Percentiles rank a stretch among this genome's conserved stretches.
Conservation (phyloP, 2,888 invertebrate species). For the Spialia ferax region DNA sequence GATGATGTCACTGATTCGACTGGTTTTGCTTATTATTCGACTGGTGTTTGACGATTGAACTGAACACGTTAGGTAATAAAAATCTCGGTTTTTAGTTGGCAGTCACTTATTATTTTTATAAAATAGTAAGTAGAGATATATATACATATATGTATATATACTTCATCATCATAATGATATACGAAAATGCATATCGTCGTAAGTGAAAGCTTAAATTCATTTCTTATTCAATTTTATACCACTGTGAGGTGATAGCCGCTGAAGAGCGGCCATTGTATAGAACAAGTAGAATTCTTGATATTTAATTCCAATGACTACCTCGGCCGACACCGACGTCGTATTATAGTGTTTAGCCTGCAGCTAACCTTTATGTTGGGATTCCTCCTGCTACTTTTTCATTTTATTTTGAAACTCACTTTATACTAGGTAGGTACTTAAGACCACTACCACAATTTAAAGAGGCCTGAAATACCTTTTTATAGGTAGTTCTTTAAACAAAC, state of each 20-base stretch:
- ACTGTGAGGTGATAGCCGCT: constrained; percentile 50
- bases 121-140: no score
- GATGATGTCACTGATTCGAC: constrained; percentile 82
- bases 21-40: constrained; percentile 82
- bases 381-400: constrained; percentile 20
- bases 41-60: constrained; percentile 65
- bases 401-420: constrained; percentile 23
- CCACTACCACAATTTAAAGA: not conserved
- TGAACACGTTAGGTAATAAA: constrained; percentile 54
- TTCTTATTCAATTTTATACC: constrained; percentile 59
- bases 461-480: not conserved
- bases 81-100: not conserved
- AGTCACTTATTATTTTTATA: constrained; percentile 6
- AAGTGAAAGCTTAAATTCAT: constrained; percentile 41
- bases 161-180: constrained; percentile 1
- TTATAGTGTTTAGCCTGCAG: constrained; percentile 44
- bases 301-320: constrained; percentile 44
- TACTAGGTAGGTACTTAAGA: not conserved
- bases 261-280: constrained; percentile 41
- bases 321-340: constrained; percentile 40
- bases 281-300: constrained; percentile 45
- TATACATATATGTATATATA: no score
- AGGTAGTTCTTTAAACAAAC: not conserved
- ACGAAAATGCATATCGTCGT: no score
- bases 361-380: constrained; percentile 42